Percentiles rank a stretch among this genome's conserved stretches.
These are phyloP conservation scores for Microctonus hyperodae DNA, from an alignment of 2,888 invertebrate genomes.

Conservation along the genomic window DNA sequence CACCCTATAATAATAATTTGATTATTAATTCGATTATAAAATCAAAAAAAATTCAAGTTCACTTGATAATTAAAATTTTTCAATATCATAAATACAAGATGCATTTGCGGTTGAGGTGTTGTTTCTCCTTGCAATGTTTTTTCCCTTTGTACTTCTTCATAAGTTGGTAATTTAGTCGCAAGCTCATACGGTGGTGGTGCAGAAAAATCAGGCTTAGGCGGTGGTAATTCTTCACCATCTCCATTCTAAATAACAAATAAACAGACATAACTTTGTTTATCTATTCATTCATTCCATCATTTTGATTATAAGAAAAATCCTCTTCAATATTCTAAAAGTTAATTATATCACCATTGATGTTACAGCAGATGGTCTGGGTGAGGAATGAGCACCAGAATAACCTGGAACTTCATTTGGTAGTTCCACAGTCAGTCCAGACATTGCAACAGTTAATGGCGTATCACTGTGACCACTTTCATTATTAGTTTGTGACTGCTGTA, in stretches of 20 bases:
- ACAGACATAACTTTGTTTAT: not conserved
- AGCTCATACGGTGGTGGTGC: conserved; percentile 91
- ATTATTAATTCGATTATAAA: conserved; percentile 18
- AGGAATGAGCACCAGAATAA: conserved; percentile 39
- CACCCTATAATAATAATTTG: conserved; percentile 46
- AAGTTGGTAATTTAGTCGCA: conserved; percentile 85
- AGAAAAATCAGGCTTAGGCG: conserved; percentile 83
- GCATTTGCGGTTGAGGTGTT: conserved; percentile 61
- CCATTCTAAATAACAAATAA: conserved; percentile 1
- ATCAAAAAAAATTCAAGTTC: not conserved
- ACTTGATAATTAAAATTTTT: not conserved
- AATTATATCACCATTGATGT: conserved; percentile 31
- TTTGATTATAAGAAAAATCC: too few species aligned
- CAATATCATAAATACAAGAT: conserved; percentile 47
- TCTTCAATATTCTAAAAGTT: not conserved
- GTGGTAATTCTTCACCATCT: conserved; percentile 72
- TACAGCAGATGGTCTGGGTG: not conserved
- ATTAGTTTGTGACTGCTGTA: conserved; percentile 44
- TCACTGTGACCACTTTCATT: conserved; percentile 36
- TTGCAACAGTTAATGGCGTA: conserved; percentile 37
- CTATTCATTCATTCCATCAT: too few species aligned
- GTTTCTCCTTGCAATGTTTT: conserved; percentile 81
- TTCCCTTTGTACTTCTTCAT: conserved; percentile 90
- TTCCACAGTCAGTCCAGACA: conserved; percentile 46
- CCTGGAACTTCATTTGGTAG: conserved; percentile 44